Evolutionary conservation across 2,113 vertebrate genomes (phyloP).

Genomic region (Meriones unguiculatus): DNA sequence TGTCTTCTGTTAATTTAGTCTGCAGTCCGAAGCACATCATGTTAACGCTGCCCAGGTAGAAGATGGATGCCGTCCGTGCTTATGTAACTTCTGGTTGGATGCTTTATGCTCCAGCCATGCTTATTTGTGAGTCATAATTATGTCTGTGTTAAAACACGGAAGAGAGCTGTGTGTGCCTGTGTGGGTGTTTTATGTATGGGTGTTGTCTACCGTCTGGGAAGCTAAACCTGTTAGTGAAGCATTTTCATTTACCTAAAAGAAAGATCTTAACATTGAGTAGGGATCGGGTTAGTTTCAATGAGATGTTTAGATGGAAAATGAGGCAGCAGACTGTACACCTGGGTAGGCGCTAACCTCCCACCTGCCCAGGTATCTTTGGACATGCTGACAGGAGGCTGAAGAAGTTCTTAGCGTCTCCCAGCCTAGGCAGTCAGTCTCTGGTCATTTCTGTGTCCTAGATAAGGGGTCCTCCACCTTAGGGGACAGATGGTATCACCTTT

Average conservation of each 20-base stretch:
- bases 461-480: background rate
- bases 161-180: constrained; percentile 66
- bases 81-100: constrained; percentile 58
- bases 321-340: background rate
- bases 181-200: constrained; percentile 78
- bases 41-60: background rate
- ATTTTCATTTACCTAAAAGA: constrained; percentile 67
- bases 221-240: constrained; percentile 77
- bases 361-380: background rate
- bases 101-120: constrained; percentile 56
- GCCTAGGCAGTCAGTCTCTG: background rate
- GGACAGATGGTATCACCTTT: background rate
- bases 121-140: constrained; percentile 76
- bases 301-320: constrained; percentile 29
- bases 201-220: constrained; percentile 70
- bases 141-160: constrained; percentile 73
- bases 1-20: constrained; percentile 58
- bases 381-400: background rate
- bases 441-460: background rate
- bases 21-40: background rate
- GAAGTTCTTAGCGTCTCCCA: background rate
- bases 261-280: constrained; percentile 54
- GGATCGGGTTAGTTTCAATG: constrained; percentile 44
- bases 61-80: constrained; percentile 51
- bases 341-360: background rate